Evolutionary conservation across 2,113 vertebrate species (phyloP), one percentile per base, ranked within the genome.

Genomic region (Peromyscus polionotus): DNA sequence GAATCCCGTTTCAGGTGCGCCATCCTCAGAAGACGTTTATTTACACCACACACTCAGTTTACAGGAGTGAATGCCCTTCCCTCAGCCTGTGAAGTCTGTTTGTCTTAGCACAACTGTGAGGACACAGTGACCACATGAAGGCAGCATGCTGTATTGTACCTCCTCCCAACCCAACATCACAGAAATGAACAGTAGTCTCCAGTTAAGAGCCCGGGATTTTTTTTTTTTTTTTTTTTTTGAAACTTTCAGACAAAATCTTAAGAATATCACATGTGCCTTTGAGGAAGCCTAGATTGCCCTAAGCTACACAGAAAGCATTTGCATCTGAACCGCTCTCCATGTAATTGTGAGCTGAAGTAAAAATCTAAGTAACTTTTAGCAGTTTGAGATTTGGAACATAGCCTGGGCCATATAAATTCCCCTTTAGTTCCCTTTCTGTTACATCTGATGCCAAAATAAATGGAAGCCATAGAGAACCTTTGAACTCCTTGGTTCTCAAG

Each of bases 301-400:
- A 81, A 98, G 91, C 94, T 90, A 90, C 97, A 88, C 1, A 28
- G 94, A 91, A 98, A 97, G n/a, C 96, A 96, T 98, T 98, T 96
- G 68, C 75, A 95, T 97, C 89, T 97, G 93, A 98, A 93, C 97
- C 95, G 70, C 76, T 98, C 98, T 98, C 93, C 94, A n/a, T 97
- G 94, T 96, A 92, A 97, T 95, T 98, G 94, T 57, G 93, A 97
- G 88, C 97, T 98, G 86, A 98, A 96, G 85, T 96, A 96, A 98
- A 98, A 97, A 98, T 93, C 91, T 95, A 95, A 98, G 97, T 97
- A 98, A 97, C 97, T 97, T 98, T 97, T 95, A 94, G 84, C 92
- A 98, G 75, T 97, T 93, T 97, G 96, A 77, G 65, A 97, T 98
- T 95, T 98, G 95, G 97, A 98, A 98, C 98, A 95, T 85, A 95